Evolutionary conservation across 2,888 invertebrate genomes (phyloP), one percentile per base, ranked within the genome.

Genomic region (Hymenopus coronatus): DNA sequence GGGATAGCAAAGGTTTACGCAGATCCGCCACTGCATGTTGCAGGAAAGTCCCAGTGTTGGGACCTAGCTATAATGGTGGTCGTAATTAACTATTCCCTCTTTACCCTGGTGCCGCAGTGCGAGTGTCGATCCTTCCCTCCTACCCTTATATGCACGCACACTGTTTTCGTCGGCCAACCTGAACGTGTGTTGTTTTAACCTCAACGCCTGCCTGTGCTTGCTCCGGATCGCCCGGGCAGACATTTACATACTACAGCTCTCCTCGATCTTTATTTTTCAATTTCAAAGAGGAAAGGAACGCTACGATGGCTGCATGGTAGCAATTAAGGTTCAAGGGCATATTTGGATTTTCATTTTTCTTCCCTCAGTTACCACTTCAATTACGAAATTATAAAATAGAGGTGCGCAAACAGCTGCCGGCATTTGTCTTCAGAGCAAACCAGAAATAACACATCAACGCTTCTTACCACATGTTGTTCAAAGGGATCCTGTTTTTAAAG

Each of bases 1-100:
- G 8, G 6, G 3, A 8, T 33, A 33, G 33, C 33, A 33, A 30
- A 30, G 12, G 40, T 40, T 40, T 20, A 6, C 0, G 54, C 25
- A 20, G 54, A 6, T 70, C 54, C 54, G 54, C 54, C 54, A 70
- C 54, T 70, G 25, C 20, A 70, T 70, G 4, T 70, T 70, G 54
- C 25, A 4, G 54, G 54, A 70, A 8, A 70, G 20, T 70, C 15
- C 54, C 54, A 20, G 54, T 12, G 9, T 70, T 70, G 54, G 54
- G 54, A 70, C 54, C 54, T 28, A 28, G 86, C 28, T 86, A 86
- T 70, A 86, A 86, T 81, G 28, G 81, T 81, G 86, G 70, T 40
- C 30, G 86, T 28, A 86, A 86, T 86, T 86, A 86, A 86, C 28
- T 81, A 86, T 86, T 86, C 70, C 86, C 86, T 86, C 70, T 70